These are phyloP conservation scores for Ostrea denselamellosa DNA, from an alignment of 1,140 invertebrate genomes.

Conservation along the genomic window DNA sequence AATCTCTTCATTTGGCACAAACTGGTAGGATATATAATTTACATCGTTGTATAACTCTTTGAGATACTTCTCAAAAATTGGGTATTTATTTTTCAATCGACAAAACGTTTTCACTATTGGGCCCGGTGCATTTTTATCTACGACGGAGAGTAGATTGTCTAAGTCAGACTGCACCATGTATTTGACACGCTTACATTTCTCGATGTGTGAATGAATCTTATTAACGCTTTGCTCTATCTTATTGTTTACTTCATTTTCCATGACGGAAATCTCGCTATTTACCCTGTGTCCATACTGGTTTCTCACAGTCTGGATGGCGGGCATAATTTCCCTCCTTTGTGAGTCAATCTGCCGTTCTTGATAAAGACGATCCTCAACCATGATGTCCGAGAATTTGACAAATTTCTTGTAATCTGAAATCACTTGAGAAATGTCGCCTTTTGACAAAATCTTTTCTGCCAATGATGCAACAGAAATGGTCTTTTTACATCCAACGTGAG, in stretches of 20 bases:
- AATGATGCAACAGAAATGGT: not conserved
- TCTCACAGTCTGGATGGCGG: not conserved
- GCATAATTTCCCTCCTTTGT: conserved; percentile 29
- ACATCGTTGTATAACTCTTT: conserved; percentile 39
- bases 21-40: not conserved
- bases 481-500: conserved; percentile 32
- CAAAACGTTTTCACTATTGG: conserved; percentile 3
- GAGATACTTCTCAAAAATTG: conserved; percentile 37
- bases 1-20: conserved; percentile 26
- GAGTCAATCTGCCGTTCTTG: conserved; percentile 10
- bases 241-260: not conserved
- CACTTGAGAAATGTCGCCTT: conserved; percentile 10
- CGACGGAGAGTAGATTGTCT: not conserved
- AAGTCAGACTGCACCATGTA: conserved; percentile 4
- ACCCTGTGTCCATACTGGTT: not conserved
- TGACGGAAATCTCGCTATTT: not conserved
- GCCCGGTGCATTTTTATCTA: not conserved
- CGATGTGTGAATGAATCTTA: conserved; percentile 1
- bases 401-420: conserved; percentile 23
- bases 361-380: conserved; percentile 37
- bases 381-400: conserved; percentile 22
- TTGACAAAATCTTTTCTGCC: conserved; percentile 11
- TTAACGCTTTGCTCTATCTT: not conserved
- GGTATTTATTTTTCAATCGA: conserved; percentile 14
- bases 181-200: conserved; percentile 33